Conservation (phyloP, 2,113 vertebrate species). For the Thamnophis sirtalis region DNA sequence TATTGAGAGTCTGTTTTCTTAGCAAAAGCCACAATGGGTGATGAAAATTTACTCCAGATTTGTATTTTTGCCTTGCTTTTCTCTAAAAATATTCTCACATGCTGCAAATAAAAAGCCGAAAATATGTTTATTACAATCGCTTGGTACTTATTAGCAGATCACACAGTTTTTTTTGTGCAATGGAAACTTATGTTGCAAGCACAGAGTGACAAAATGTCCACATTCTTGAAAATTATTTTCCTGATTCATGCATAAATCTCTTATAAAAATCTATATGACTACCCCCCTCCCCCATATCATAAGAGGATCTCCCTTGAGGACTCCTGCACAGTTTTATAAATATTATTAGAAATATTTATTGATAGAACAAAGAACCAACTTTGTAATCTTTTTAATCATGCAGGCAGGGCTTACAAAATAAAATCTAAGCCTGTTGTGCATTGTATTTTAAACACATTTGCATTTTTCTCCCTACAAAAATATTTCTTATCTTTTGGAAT, state of each 20-base stretch:
- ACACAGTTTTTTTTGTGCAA: conserved; percentile 31
- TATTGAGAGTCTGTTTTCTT: conserved; percentile 65
- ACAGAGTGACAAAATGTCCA: not conserved
- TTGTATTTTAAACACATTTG: not conserved
- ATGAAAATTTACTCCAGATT: conserved; percentile 68
- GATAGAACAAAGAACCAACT: not conserved
- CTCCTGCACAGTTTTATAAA: not conserved
- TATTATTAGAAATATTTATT: not conserved
- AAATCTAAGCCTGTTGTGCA: not conserved
- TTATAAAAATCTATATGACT: not conserved
- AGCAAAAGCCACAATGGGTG: conserved; percentile 55
- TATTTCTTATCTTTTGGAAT: too few species aligned
- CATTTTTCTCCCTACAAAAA: not conserved
- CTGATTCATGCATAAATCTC: not conserved
- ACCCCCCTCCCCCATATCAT: not conserved
- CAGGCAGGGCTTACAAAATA: accelerated
- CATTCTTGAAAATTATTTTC: not conserved
- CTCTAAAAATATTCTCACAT: conserved; percentile 46
- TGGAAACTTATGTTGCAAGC: not conserved
- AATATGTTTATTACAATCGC: conserved; percentile 48
- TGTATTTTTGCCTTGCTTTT: not conserved
- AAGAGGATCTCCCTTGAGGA: not conserved
- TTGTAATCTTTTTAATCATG: not conserved
- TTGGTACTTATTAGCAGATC: conserved; percentile 55
- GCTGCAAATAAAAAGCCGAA: conserved; percentile 61